Evolutionary conservation across 2,797 vertebrate genomes (phyloP), one percentile per base, ranked within the genome.

Genomic region (Australoheros facetus): DNA sequence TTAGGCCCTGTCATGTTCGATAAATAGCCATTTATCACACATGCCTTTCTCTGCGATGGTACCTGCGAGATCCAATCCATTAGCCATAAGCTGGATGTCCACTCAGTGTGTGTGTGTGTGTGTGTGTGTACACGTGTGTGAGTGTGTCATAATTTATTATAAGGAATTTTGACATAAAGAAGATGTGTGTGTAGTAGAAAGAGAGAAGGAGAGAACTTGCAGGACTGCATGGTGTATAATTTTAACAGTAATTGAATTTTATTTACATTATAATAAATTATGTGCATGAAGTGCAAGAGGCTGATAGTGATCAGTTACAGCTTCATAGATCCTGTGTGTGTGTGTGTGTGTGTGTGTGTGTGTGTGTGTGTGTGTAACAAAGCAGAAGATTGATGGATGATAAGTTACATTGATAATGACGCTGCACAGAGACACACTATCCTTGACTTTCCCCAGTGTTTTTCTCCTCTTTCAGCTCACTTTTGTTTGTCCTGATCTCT

Each of bases 21-120:
- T 94, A 95, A 95, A 94, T 91, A 93, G 84, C 84, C 90, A 95
- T 96, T 94, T 87, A 93, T 96, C 94, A 95, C 77, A 4, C 56
- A 70, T 77, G 59, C 70, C 85, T 87, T 84, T 91, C 76, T 53
- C 71, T 77, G 80, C 77, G 85, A 92, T 88, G 85, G 80, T 66
- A 89, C 75, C 57, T 83, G 72, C 89, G 86, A 93, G 86, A 93
- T 92, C 85, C 90, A 94, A 92, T 93, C 88, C 92, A 94, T 94
- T 94, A 94, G 85, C 87, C 77, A 81, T 87, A 89, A 51, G 23
- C 75, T 76, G 73, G 76, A 74, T 85, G 85, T 86, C 87, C 89
- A 83, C 87, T 86, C 82, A 53, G 59, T 51, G 78, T 51, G 79
- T 64, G 64, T n/a, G 9, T 23, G 45, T 45, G 59, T 78, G 79